Evolutionary conservation across 2,888 invertebrate species (phyloP), one percentile per base, ranked within the genome.

Genomic region (Calameuta filiformis): DNA sequence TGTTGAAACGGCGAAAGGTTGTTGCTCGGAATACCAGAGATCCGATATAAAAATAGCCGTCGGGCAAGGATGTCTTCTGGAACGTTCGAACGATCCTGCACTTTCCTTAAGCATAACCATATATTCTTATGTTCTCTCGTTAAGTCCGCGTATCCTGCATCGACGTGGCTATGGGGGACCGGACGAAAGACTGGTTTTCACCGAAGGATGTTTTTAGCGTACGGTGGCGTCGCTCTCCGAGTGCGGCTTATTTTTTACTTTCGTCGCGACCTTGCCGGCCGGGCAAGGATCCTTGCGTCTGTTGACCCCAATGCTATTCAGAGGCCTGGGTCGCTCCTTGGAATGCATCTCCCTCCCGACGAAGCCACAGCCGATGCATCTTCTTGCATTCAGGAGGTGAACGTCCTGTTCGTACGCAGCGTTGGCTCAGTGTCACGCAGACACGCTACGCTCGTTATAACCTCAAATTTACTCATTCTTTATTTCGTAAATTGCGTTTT

Each of bases 271-370:
- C 91, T 91, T 90, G 90, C 86, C 84, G 81, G 80, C 82, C 84
- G 85, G 80, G 86, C 89, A 89, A 89, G 90, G 90, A 89, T 88
- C 85, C 85, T 79, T 77, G 85, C 87, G 91, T 90, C 88, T 87
- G 84, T 90, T 90, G 89, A 90, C 88, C 91, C 86, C 85, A 76
- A 69, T 68, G 68, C 68, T 77, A 73, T 73, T 74, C 76, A 30
- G 73, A 56, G 40, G 37, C 35, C 56, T 73, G 69, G 15, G 23
- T 56, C 40, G 23, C 15, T 71, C 71, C 74, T 4, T 71, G 71
- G 71, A 71, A 71, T 71, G 71, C 71, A 71, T 71, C 31, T 71
- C 15, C 6, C 71, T 34, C 31, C 71, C 15, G 3, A 33, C 71
- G 12, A 9, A 33, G 69, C 31, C 73, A 76, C 78, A 34, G 71